Conservation (phyloP, 2,888 invertebrate genomes). For the Pimpla rufipes region DNA sequence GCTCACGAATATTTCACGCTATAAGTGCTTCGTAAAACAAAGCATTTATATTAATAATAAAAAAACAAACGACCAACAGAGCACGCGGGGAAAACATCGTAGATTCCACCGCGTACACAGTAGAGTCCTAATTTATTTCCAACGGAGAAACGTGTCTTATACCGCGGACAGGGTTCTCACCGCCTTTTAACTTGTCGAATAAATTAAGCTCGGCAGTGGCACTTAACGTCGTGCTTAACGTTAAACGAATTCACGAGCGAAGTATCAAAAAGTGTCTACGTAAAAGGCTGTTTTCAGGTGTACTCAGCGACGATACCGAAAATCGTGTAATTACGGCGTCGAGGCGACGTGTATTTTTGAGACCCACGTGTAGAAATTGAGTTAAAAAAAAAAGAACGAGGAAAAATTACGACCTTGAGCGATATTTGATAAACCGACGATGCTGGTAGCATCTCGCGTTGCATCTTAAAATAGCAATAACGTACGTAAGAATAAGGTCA, state of each 20-base stretch:
- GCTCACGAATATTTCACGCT: no score
- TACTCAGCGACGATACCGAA: neutral
- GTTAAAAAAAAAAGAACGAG: neutral
- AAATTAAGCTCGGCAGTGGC: slow-evolving; percentile 7
- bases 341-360: neutral
- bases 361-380: neutral
- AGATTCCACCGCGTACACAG: neutral
- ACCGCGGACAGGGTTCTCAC: neutral
- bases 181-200: neutral
- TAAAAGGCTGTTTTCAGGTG: neutral
- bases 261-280: neutral
- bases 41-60: neutral
- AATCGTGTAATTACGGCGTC: neutral
- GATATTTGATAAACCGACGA: neutral
- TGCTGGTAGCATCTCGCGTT: neutral
- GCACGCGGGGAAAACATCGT: neutral
- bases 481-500: slow-evolving; percentile 19
- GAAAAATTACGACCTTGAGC: slow-evolving; percentile 4
- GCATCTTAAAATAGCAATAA: neutral
- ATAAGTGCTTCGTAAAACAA: neutral
- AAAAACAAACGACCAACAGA: neutral
- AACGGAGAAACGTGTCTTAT: neutral
- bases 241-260: slow-evolving; percentile 8
- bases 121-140: slow-evolving; percentile 3
- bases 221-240: neutral